Base-by-base conservation (phyloP, 2,797 vertebrate genomes). In the Otus scops region DNA sequence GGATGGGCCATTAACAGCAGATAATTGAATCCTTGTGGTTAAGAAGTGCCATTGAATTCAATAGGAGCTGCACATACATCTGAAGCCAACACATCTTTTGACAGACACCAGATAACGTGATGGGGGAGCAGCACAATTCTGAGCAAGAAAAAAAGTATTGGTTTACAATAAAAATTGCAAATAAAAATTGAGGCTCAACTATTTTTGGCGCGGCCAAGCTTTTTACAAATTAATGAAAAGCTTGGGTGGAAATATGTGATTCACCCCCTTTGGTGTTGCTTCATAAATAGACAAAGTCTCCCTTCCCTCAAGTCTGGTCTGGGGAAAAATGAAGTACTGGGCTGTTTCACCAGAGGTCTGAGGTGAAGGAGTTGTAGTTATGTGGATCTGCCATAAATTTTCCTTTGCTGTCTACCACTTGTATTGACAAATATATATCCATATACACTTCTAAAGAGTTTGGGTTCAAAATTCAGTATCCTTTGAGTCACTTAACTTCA, bases 21-120 rank as follows among this genome's bases (percentile, higher is more conserved):
- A 64, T 82, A 92, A 93, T 94, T 86, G 89, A 92, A 84, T 85
- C 53, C 47, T 67, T 81, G 76, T 90, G 63, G 51, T 85, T 93
- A 92, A 84, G 82, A 73, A 90, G n/a, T 76, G 51, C 34, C 65
- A 82, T 1, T 38, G 88, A 86, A 67, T 60, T 92, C 88, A 87
- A 84, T 3, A n/a, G 65, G 36, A 93, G 73, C 43, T 67, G 54
- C 85, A 27, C 63, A 82, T 93, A 34, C 32, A 70, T 93, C 89
- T 92, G 51, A 71, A 73, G 19, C 19, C 67, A 86, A 60, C 59
- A 64, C 23, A 54, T 2, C 10, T 45, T 93, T 70, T 81, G 83
- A 89, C 80, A 84, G 80, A 65, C 48, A 75, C 15, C 7, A 26
- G 85, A 71, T 68, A 95, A 84, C 17, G 30, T 39, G 60, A 71